A percentile compares a stretch with the other conserved stretches of the same genome.
Conservation (phyloP, 2,888 invertebrate genomes). For the Synergus gifuensis region DNA sequence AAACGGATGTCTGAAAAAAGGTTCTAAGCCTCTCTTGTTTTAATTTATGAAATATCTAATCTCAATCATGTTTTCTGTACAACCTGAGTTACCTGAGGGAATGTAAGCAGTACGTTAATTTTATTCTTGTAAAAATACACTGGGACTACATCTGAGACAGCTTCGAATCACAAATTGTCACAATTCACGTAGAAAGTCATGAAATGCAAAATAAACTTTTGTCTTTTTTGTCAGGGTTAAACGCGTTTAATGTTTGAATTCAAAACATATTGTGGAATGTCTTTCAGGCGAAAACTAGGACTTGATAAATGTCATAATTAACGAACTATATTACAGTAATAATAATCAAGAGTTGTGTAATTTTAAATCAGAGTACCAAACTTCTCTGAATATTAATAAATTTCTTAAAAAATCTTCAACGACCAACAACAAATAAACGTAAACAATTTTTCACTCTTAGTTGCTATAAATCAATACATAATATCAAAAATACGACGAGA, state of each 20-base stretch:
- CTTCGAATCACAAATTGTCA: conserved; percentile 25
- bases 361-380: neutral
- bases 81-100: conserved; percentile 27
- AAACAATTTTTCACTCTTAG: conserved; percentile 51
- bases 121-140: conserved; percentile 24
- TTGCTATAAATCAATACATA: conserved; percentile 40
- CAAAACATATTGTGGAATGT: conserved; percentile 39
- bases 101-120: conserved; percentile 12
- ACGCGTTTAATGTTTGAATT: neutral
- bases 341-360: conserved; percentile 13
- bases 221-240: conserved; percentile 6
- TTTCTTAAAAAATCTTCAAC: conserved; percentile 60
- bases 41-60: neutral
- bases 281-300: conserved; percentile 23
- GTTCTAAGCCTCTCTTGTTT: conserved; percentile 7
- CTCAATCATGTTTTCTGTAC: conserved; percentile 4
- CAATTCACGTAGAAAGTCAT: neutral
- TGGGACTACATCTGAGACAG: conserved; percentile 22
- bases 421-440: conserved; percentile 64
- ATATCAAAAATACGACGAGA: conserved; percentile 44
- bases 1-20: conserved; percentile 55
- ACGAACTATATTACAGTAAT: conserved; percentile 37
- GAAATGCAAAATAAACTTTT: conserved; percentile 10
- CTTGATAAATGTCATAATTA: conserved; percentile 13
- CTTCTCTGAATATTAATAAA: conserved; percentile 53